Evolutionary conservation across 2,888 invertebrate genomes (phyloP).

Genomic region (Himalopsyche japonica): DNA sequence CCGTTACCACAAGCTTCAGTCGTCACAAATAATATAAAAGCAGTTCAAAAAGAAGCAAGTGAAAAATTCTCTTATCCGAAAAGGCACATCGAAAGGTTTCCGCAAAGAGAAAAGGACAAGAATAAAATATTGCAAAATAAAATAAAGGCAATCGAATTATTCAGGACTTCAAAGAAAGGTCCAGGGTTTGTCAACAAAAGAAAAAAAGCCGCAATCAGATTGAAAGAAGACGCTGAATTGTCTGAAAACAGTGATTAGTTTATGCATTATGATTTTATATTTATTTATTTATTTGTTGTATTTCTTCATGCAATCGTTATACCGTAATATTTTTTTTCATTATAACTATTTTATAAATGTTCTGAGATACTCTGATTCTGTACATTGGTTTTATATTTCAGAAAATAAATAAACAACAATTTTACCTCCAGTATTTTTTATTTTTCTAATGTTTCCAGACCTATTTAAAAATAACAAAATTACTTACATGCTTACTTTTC

Average conservation of each 20-base stretch:
- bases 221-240: conserved; percentile 66
- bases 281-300: too few species aligned
- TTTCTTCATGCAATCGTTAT: too few species aligned
- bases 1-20: background rate
- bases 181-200: conserved; percentile 58
- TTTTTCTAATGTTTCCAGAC: too few species aligned
- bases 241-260: conserved; percentile 66
- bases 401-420: too few species aligned
- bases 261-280: too few species aligned
- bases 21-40: conserved; percentile 12
- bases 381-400: too few species aligned
- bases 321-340: too few species aligned
- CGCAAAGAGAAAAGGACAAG: conserved; percentile 72
- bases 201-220: conserved; percentile 50
- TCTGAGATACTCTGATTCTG: too few species aligned
- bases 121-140: conserved; percentile 68
- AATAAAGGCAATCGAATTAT: conserved; percentile 74
- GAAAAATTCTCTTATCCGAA: conserved; percentile 30
- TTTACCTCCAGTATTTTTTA: too few species aligned
- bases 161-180: conserved; percentile 68
- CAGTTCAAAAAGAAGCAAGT: background rate
- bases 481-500: too few species aligned
- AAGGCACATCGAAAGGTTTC: conserved; percentile 65
- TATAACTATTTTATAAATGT: too few species aligned
- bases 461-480: too few species aligned